Percentiles rank a stretch among this genome's conserved stretches.
phyloP scores from a whole-genome alignment of 2,888 invertebrate genomes.

The Thymelicus acteon region DNA sequence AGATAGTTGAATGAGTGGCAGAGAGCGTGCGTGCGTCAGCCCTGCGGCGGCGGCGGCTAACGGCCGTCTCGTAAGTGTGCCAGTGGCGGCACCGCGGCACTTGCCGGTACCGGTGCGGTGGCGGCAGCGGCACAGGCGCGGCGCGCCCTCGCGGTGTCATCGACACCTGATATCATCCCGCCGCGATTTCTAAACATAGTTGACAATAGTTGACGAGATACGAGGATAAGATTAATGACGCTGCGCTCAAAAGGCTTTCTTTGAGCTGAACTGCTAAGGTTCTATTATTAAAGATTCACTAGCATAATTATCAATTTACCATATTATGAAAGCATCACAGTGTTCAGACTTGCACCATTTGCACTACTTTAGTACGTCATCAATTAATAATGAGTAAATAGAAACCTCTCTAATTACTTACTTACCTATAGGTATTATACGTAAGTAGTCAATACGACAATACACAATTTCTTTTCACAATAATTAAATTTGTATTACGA shows the following conservation, averaged over 20 bases:
- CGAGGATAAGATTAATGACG: not conserved
- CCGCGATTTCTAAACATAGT: constrained; percentile 4
- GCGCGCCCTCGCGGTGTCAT: constrained; percentile 40
- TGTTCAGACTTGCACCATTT: too few relatives aligned
- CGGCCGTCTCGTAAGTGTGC: constrained; percentile 53
- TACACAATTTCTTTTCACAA: constrained; percentile 4
- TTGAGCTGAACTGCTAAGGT: too few relatives aligned
- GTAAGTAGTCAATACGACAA: not conserved
- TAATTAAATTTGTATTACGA: constrained; percentile 37
- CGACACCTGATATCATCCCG: constrained; percentile 32
- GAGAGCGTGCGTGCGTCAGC: constrained; percentile 39
- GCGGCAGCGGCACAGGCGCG: constrained; percentile 42
- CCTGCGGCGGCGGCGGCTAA: constrained; percentile 47
- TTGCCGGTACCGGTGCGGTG: constrained; percentile 51
- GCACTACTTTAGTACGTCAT: too few relatives aligned
- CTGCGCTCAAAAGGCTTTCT: too few relatives aligned
- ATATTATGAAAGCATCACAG: too few relatives aligned
- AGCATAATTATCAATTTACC: too few relatives aligned
- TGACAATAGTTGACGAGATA: not conserved
- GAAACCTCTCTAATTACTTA: too few relatives aligned
- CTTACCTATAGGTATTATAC: not conserved
- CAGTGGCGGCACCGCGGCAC: constrained; percentile 40
- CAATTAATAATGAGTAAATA: too few relatives aligned
- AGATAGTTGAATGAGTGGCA: not conserved
- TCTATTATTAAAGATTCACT: too few relatives aligned